Evolutionary conservation across 2,113 vertebrate genomes (phyloP).

Genomic region (Cryptotis parvus): DNA sequence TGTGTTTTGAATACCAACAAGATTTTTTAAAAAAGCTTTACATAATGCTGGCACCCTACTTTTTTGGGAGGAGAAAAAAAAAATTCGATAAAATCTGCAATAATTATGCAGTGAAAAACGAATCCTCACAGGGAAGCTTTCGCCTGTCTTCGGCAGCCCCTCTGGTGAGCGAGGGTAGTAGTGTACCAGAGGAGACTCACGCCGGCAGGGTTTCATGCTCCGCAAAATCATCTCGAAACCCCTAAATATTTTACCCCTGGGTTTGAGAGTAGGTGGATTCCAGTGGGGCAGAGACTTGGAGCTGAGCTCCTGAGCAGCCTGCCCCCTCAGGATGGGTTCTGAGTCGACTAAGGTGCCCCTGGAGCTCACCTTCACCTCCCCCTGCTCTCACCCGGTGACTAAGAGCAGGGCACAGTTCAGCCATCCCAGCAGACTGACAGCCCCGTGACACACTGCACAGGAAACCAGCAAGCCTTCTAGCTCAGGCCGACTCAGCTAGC

Average conservation of each 20-base stretch:
- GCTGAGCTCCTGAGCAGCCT: background rate
- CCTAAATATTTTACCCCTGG: slow-evolving; percentile 21
- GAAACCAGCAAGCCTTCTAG: background rate
- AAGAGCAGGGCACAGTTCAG: background rate
- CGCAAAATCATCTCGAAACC: background rate
- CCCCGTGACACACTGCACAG: background rate
- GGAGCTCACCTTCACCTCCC: background rate
- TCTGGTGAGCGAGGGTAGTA: background rate
- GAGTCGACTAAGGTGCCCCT: background rate
- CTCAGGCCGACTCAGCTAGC: background rate
- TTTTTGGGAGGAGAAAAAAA: too few species aligned
- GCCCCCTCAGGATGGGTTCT: background rate
- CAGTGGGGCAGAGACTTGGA: background rate
- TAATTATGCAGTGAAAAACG: too few species aligned
- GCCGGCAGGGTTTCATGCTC: background rate
- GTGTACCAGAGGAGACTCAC: background rate
- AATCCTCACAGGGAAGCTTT: background rate
- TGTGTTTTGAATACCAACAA: too few species aligned
- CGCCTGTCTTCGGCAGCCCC: background rate
- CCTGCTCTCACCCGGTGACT: background rate
- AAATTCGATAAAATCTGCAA: too few species aligned
- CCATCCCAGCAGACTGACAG: background rate
- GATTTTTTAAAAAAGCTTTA: too few species aligned
- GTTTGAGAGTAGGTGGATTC: slow-evolving; percentile 14
- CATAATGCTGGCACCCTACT: too few species aligned